Percentiles rank a stretch among this genome's conserved stretches.
Conservation (phyloP, 2,888 invertebrate species). For the Hanleya hanleyi region DNA sequence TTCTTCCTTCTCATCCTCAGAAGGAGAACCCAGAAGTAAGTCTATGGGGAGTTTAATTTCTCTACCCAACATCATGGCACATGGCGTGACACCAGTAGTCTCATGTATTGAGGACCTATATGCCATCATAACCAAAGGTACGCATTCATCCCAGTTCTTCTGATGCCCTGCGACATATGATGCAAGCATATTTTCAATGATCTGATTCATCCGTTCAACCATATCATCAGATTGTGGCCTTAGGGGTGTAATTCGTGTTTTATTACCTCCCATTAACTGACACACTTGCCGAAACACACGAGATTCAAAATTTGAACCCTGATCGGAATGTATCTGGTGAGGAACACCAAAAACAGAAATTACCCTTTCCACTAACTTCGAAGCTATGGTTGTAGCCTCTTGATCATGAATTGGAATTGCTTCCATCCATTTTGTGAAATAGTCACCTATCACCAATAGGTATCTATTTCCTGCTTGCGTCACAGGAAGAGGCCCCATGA, state of each 20-base stretch:
- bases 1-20: too few species aligned
- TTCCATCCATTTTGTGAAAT: slow-evolving; percentile 35
- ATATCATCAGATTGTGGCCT: slow-evolving; percentile 22
- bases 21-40: neutral
- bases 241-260: slow-evolving; percentile 32
- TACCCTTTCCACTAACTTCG: slow-evolving; percentile 30
- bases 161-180: slow-evolving; percentile 24
- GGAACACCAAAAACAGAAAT: slow-evolving; percentile 34
- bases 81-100: slow-evolving; percentile 31
- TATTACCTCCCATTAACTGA: slow-evolving; percentile 29
- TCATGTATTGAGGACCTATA: slow-evolving; percentile 36
- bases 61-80: slow-evolving; percentile 31
- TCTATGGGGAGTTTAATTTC: slow-evolving; percentile 9
- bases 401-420: slow-evolving; percentile 28
- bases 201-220: slow-evolving; percentile 30
- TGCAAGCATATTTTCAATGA: slow-evolving; percentile 31
- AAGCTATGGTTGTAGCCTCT: slow-evolving; percentile 37
- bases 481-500: slow-evolving; percentile 21
- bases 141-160: slow-evolving; percentile 23
- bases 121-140: slow-evolving; percentile 34
- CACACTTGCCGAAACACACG: slow-evolving; percentile 33
- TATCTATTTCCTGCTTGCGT: slow-evolving; percentile 17
- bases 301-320: slow-evolving; percentile 35
- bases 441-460: slow-evolving; percentile 26
- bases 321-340: slow-evolving; percentile 32